Evolutionary conservation across 2,113 vertebrate genomes (phyloP), one percentile per base, ranked within the genome.

Genomic region (Natator depressus): DNA sequence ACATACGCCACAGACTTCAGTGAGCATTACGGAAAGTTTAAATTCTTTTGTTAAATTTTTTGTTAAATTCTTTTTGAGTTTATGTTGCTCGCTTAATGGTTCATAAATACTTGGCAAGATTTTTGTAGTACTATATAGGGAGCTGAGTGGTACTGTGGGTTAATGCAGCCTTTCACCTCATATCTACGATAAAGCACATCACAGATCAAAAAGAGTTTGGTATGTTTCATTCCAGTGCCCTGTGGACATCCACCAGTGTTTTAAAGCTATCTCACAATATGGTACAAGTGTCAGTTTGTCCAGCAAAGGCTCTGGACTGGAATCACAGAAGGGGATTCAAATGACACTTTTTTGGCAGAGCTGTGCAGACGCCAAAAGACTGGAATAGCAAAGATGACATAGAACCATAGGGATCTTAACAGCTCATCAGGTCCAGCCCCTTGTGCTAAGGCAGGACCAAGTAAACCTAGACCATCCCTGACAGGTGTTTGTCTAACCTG

Each of bases 141-240:
- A 96, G 84, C 0, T 0, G 50, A 93, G 87, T 89, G 85, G 25
- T 4, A 0, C 94, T 81, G 81, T 5, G 91, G 54, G 84, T 78
- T 94, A 80, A 95, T 29, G 83, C 75, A 86, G 80, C 93, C 81
- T 85, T 89, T 91, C 88, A 46, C 6, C 59, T 50, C 62, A 86
- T 84, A 92, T 87, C 0, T 0, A 87, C n/a, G 57, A 88, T 89
- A 80, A 46, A 97, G 62, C 93, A 97, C 94, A 97, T 96, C 89
- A 95, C 62, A 91, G 75, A 97, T 94, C 85, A 84, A 91, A 93
- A 80, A 0, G 38, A 89, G 76, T 88, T 95, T 89, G 16, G 2
- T 54, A 69, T 13, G n/a, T 83, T 93, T 88, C 59, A 29, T 51
- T 91, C 84, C 38, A 87, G 90, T 24, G 51, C 95, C 65, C 84